Evolutionary conservation across 2,797 vertebrate species (phyloP), one percentile per base, ranked within the genome.

Genomic region (Antennarius maculatus): DNA sequence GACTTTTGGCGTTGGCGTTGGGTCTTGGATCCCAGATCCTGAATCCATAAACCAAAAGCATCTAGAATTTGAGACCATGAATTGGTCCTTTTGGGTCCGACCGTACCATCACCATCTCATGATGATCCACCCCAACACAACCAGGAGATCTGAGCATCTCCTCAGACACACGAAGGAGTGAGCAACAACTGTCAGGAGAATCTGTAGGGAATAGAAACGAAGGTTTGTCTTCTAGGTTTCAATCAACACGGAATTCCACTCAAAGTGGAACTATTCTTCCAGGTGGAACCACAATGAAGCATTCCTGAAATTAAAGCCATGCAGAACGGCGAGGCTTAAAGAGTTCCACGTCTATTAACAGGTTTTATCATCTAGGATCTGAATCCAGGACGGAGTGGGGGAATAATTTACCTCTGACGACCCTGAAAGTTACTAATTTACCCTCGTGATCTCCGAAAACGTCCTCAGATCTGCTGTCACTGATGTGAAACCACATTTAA

Each of bases 341-440:
- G 52, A 8, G 43, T 62, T 52, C 1, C 28, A 53, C 11, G 29
- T 52, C 5, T 43, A 34, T 13, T 5, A 15, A 43, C 34, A 60
- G 15, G 42, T 56, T 67, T 10, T 7, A n/a, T 29, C 13, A 0
- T 9, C 16, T 3, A 3, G 43, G 46, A 39, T 45, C 10, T 50
- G 14, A 31, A 41, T 7, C 29, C 65, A 49, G 51, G 23, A 14
- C 18, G 47, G 37, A 53, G 42, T 0, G 16, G 49, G 41, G 17
- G 27, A 74, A 78, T 77, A 6, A 77, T 68, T 84, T 37, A 80
- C 70, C 69, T 17, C 31, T 1, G 15, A 54, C 65, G 60, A 58
- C 58, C 27, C n/a, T 48, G 43, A 9, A 37, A 70, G 86, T 83
- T 86, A 87, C 65, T 77, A 3, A 87, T 89, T 82, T 31, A 80